Base-by-base conservation (phyloP, 2,888 invertebrate genomes). In the Mythimna impura region DNA sequence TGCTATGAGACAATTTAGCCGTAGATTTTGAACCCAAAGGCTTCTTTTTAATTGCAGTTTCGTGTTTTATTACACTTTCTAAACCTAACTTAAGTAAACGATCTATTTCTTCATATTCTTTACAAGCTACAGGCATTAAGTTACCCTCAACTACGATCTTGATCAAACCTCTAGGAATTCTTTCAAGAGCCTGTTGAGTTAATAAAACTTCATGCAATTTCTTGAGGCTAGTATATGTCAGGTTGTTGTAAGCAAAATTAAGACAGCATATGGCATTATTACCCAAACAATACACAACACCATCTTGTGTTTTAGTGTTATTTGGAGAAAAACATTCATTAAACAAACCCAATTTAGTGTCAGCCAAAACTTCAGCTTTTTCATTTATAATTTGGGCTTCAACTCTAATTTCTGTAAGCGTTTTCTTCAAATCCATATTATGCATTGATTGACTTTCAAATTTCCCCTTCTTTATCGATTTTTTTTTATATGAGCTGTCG, bases 131-230 rank as follows among this genome's bases (percentile, higher is more conserved):
- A 0, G 94, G 94, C 25, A 94, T 43, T 36, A 70, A 72, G 52
- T 95, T 94, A 0, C 95, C 95, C 66, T 94, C 93, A 4, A 94
- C 83, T 8, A 81, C 80, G 3, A 94, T 71, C 65, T 91, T 92
- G 8, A 93, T 69, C 43, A 94, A 80, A 0, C 94, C 94, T 36
- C 71, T 88, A 3, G 92, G 92, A 10, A 80, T 89, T 71, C 90
- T 90, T 10, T 88, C 81, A 0, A 83, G 47, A 1, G 60, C 43
- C n/a, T 81, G 91, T 70, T 95, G 95, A n/a, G 83, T 83, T n/a
- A 64, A 12, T 10, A 95, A 57, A 0, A 94, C 90, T 0, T 83
- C 64, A 14, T 87, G 55, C 8, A 94, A 52, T 55, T 88, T 92
- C 52, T 86, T 88, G 0, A 94, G n/a, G 25, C 88, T 87, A 0